Percentiles rank a stretch among this genome's conserved stretches.
Evolutionary conservation across 2,797 vertebrate genomes (phyloP).

Genomic region (Phoebastria nigripes): DNA sequence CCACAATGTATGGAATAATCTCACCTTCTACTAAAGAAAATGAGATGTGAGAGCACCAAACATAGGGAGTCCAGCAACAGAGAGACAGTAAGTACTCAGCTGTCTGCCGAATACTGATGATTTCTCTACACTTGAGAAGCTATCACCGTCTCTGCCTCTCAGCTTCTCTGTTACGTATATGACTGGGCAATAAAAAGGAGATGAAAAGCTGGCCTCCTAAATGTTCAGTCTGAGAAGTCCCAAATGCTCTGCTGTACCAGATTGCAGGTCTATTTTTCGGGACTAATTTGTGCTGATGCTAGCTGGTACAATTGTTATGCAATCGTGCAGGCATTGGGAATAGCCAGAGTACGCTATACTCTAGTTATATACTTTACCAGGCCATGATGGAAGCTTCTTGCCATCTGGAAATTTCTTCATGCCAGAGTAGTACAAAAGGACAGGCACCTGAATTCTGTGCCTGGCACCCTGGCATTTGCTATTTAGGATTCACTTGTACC

Average conservation of each 20-base stretch:
- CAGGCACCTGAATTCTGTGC: background rate
- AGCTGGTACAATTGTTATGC: background rate
- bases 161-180: background rate
- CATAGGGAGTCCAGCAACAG: background rate
- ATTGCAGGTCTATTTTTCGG: background rate
- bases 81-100: background rate
- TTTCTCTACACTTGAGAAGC: background rate
- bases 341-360: background rate
- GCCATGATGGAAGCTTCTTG: background rate
- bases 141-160: background rate
- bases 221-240: background rate
- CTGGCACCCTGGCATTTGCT: background rate
- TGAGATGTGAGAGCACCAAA: background rate
- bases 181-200: background rate
- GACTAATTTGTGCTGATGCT: background rate
- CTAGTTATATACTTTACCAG: background rate
- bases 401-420: background rate
- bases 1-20: background rate
- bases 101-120: background rate
- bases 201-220: background rate
- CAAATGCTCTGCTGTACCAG: background rate
- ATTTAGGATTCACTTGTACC: background rate
- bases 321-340: background rate
- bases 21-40: background rate
- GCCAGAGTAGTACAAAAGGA: background rate